Percentiles rank a stretch among this genome's conserved stretches.
phyloP scores from a whole-genome alignment of 2,888 invertebrate genomes.

The Acleris cristana region DNA sequence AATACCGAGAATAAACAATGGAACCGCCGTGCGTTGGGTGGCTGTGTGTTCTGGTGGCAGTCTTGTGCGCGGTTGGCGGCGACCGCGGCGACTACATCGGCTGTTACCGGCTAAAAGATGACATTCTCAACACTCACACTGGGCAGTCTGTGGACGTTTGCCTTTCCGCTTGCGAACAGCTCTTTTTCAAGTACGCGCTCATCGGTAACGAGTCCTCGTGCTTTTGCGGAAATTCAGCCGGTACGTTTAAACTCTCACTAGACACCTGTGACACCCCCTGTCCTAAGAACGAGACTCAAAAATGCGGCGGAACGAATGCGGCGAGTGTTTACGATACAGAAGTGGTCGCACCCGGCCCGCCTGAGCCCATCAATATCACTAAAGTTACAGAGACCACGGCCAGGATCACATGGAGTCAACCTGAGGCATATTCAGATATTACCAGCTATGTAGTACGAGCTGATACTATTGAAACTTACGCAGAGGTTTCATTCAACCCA shows the following conservation, averaged over 20 bases:
- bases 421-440: conserved; percentile 80
- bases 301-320: conserved; percentile 87
- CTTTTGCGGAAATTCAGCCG: conserved; percentile 73
- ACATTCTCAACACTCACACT: conserved; percentile 72
- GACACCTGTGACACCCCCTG: conserved; percentile 84
- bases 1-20: conserved; percentile 39
- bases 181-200: conserved; percentile 75
- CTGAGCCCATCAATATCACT: conserved; percentile 82
- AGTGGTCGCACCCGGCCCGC: conserved; percentile 87
- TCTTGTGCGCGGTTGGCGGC: conserved; percentile 48
- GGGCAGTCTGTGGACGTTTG: conserved; percentile 78
- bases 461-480: conserved; percentile 82
- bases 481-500: conserved; percentile 74
- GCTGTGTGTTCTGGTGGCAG: conserved; percentile 39
- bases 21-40: conserved; percentile 15
- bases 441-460: conserved; percentile 84
- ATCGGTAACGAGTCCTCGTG: conserved; percentile 75
- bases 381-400: conserved; percentile 86
- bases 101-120: conserved; percentile 68
- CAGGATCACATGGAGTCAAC: conserved; percentile 83
- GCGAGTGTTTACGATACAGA: conserved; percentile 88
- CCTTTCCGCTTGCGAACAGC: conserved; percentile 73
- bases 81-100: conserved; percentile 77
- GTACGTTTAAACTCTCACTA: conserved; percentile 68
- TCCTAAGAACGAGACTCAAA: conserved; percentile 83